phyloP scores from a whole-genome alignment of 1,140 invertebrate genomes.

The Drosophila trapezifrons region DNA sequence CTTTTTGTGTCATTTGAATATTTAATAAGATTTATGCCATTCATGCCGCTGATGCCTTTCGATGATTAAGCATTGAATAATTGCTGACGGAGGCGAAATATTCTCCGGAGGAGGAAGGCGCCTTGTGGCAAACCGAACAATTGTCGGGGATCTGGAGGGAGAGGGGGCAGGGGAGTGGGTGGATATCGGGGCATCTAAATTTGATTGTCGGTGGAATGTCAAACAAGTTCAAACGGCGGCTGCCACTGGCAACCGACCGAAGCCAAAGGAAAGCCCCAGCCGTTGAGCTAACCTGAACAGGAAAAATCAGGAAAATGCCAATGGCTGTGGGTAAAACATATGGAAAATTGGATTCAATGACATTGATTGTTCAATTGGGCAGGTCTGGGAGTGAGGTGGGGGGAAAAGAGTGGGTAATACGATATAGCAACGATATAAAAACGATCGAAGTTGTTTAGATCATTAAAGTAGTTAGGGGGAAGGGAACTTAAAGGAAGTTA shows the following conservation, averaged over 20 bases:
- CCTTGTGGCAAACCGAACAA: constrained; percentile 43
- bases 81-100: constrained; percentile 28
- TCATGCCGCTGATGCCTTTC: constrained; percentile 37
- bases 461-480: constrained; percentile 24
- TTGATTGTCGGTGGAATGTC: constrained; percentile 66
- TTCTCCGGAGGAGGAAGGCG: neutral
- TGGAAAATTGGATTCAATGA: constrained; percentile 43
- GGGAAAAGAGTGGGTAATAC: constrained; percentile 19
- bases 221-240: constrained; percentile 73
- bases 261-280: constrained; percentile 39
- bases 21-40: constrained; percentile 72
- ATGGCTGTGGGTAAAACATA: constrained; percentile 7
- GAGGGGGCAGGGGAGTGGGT: no score
- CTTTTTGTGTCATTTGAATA: constrained; percentile 59
- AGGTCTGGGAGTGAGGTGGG: neutral
- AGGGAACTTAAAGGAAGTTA: neutral
- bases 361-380: constrained; percentile 44
- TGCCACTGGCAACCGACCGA: constrained; percentile 69
- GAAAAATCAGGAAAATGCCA: constrained; percentile 37
- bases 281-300: constrained; percentile 5
- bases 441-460: constrained; percentile 34
- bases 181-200: constrained; percentile 55
- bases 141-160: constrained; percentile 6
- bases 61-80: constrained; percentile 52
- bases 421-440: constrained; percentile 35